A percentile compares a stretch with the other conserved stretches of the same genome.
These are phyloP conservation scores for Himalopsyche kuldschensis DNA, from an alignment of 2,888 invertebrate genomes.

Conservation along the genomic window DNA sequence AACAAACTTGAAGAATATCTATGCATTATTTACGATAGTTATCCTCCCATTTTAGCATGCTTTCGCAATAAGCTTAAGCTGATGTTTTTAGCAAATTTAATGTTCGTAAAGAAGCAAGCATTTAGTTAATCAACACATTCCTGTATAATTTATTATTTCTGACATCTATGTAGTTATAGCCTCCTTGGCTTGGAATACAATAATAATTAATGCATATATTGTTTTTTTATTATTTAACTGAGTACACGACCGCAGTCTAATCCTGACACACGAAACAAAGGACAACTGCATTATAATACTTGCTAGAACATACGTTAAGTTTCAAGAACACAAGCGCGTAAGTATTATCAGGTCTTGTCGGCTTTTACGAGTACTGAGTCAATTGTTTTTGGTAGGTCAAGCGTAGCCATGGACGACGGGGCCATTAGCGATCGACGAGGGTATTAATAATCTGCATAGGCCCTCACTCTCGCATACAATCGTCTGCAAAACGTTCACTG, in stretches of 20 bases:
- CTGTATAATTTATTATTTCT: no score
- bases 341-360: neutral
- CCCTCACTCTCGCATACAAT: neutral
- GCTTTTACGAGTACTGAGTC: neutral
- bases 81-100: no score
- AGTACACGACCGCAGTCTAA: neutral
- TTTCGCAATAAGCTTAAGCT: no score
- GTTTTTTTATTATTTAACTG: neutral
- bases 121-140: no score
- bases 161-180: no score
- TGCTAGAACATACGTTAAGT: neutral
- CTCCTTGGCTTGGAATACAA: no score
- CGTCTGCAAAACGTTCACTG: neutral
- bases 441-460: neutral
- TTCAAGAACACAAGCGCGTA: neutral
- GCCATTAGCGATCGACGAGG: neutral
- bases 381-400: constrained; percentile 1
- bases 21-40: no score
- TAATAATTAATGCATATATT: neutral
- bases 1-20: no score
- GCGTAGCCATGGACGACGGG: neutral
- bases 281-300: neutral
- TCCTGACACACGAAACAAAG: neutral
- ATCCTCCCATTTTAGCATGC: no score
- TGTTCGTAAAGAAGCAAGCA: no score